A percentile compares a stretch with the other conserved stretches of the same genome.
phyloP scores from a whole-genome alignment of 2,797 vertebrate species.

The Hydrocynus forskahlii region DNA sequence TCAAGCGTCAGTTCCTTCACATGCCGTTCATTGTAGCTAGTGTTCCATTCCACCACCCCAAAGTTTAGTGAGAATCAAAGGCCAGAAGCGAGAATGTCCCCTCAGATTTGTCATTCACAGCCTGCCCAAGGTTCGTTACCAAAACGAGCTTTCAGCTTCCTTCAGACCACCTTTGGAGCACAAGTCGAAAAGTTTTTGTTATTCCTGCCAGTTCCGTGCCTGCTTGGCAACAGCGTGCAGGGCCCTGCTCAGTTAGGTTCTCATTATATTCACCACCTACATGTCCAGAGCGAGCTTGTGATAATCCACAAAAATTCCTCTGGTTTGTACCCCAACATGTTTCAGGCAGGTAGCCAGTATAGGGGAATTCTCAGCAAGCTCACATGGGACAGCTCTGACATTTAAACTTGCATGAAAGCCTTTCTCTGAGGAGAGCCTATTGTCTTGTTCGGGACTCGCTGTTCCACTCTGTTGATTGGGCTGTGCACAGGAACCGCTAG shows the following conservation, averaged over 20 bases:
- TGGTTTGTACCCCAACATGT: conserved; percentile 50
- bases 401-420: conserved; percentile 51
- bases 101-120: conserved; percentile 38
- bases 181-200: conserved; percentile 19
- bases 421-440: conserved; percentile 42
- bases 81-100: conserved; percentile 51
- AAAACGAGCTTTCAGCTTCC: conserved; percentile 39
- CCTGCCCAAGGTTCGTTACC: conserved; percentile 17
- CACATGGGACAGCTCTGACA: conserved; percentile 45
- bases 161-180: conserved; percentile 10
- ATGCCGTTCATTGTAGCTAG: conserved; percentile 57
- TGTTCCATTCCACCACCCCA: conserved; percentile 53
- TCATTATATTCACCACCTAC: conserved; percentile 33
- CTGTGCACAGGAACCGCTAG: conserved; percentile 36
- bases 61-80: conserved; percentile 55
- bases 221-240: neutral
- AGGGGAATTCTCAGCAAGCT: conserved; percentile 50
- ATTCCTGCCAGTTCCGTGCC: conserved; percentile 25
- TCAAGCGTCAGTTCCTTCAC: conserved; percentile 40
- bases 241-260: neutral
- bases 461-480: conserved; percentile 18
- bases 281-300: conserved; percentile 25
- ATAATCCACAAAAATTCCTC: conserved; percentile 41
- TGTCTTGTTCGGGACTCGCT: conserved; percentile 27
- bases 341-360: conserved; percentile 40